Base-by-base conservation (phyloP, 2,113 vertebrate genomes). In the Lophotis ruficrista region DNA sequence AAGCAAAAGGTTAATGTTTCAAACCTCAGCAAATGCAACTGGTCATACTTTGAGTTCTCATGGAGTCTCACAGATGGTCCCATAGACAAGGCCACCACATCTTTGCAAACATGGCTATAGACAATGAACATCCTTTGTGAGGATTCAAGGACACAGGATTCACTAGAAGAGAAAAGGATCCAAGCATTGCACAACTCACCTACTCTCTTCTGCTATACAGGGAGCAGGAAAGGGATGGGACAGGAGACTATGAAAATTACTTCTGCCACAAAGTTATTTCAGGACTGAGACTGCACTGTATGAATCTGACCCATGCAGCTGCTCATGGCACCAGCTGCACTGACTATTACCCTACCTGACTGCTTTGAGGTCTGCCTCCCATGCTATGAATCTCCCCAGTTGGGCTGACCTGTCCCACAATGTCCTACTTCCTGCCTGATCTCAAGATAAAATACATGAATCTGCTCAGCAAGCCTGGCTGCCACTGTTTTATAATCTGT, bases 1-100 rank as follows among this genome's bases (percentile, higher is more conserved):
- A 72, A 94, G 48, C 12, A 73, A 88, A 83, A 90, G 9, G 21
- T 92, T 79, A 69, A 72, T 11, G 10, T 65, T 91, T 77, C 62
- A 57, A 69, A 68, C 33, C 48, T 60, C 33, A 79, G 24, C 45
- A 79, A 87, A 71, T 76, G 30, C 27, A 85, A 60, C 8, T 3
- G 0, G 14, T 47, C 2, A 0, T 30, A 11, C n/a, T 75, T 51
- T 13, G 31, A 53, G 41, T 56, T 78, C 43, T 58, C 43, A 33
- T 4, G 30, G 48, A 35, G 11, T 11, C 8, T 38, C 79, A 13
- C 38, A 38, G 60, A 30, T 12, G n/a, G 20, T 60, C 31, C 31
- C 50, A 23, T 3, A 47, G 45, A 35, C 25, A 33, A 89, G 33
- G 28, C 35, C 31, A 12, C 19, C 41, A 35, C 33, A 17, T 69